Conservation (phyloP, 1,140 invertebrate species). For the Artemia franciscana region DNA sequence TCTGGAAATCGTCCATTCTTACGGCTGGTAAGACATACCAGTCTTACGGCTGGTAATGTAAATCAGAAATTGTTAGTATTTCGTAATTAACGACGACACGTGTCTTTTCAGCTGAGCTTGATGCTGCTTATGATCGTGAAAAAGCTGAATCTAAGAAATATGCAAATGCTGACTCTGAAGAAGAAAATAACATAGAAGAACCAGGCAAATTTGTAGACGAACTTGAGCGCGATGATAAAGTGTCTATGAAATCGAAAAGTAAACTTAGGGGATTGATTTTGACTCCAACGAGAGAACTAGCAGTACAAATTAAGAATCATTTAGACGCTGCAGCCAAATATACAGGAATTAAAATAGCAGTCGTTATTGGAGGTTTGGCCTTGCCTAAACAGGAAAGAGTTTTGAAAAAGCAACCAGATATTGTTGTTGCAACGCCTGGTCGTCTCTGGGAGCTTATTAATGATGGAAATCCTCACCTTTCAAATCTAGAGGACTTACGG, state of each 20-base stretch:
- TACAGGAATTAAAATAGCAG: conserved; percentile 45
- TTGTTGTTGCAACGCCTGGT: conserved; percentile 87
- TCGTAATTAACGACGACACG: too few species aligned
- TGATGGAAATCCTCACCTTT: conserved; percentile 47
- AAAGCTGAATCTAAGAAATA: conserved; percentile 7
- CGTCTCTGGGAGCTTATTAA: conserved; percentile 76
- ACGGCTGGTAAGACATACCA: too few species aligned
- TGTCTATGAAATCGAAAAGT: conserved; percentile 1
- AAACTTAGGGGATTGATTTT: conserved; percentile 54
- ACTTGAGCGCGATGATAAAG: conserved; percentile 8
- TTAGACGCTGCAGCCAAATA: conserved; percentile 53
- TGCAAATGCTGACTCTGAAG: conserved; percentile 9
- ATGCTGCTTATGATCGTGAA: background rate
- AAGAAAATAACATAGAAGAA: conserved; percentile 17
- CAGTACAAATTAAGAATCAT: conserved; percentile 76
- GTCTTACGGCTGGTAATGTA: too few species aligned
- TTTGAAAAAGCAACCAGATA: conserved; percentile 50
- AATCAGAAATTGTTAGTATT: too few species aligned
- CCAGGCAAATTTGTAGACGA: conserved; percentile 19
- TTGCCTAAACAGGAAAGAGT: conserved; percentile 73
- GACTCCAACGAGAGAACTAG: conserved; percentile 83
- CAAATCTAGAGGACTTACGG: conserved; percentile 39
- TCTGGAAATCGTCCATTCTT: too few species aligned
- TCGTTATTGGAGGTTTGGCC: conserved; percentile 70
- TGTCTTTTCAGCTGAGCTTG: background rate